phyloP scores from a whole-genome alignment of 2,113 vertebrate species.

The Vimba vimba region DNA sequence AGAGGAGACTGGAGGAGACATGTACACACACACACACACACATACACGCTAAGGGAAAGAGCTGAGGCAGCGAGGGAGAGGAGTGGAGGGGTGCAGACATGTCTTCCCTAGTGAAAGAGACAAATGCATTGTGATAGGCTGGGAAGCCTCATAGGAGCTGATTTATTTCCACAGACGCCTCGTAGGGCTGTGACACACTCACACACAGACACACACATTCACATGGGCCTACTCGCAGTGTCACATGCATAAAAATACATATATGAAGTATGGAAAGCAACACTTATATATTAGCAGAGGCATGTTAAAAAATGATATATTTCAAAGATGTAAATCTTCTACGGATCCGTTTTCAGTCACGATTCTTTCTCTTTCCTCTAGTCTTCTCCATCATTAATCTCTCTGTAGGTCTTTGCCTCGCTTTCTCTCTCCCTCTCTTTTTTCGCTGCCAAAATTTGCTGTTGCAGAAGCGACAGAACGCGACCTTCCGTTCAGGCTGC shows the following conservation, averaged over 20 bases:
- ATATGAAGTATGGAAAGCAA: slow-evolving; percentile 1
- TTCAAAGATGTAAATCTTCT: background rate
- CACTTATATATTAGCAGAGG: slow-evolving; percentile 6
- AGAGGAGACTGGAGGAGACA: slow-evolving; percentile 54
- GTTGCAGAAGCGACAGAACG: slow-evolving; percentile 82
- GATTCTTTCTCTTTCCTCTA: slow-evolving; percentile 19
- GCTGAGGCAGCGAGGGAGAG: slow-evolving; percentile 51
- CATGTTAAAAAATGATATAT: background rate
- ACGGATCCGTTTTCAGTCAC: slow-evolving; percentile 3
- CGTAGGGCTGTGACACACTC: slow-evolving; percentile 35
- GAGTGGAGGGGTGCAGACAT: slow-evolving; percentile 47
- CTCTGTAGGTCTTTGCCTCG: slow-evolving; percentile 62
- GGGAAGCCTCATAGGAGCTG: slow-evolving; percentile 60
- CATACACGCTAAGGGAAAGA: slow-evolving; percentile 51
- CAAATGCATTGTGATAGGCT: slow-evolving; percentile 61
- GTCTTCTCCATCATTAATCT: slow-evolving; percentile 31
- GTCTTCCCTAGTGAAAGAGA: slow-evolving; percentile 58
- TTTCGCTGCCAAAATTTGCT: slow-evolving; percentile 68
- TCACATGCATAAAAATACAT: slow-evolving; percentile 27
- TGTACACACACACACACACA: slow-evolving; percentile 47
- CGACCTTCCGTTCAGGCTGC: slow-evolving; percentile 91
- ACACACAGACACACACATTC: slow-evolving; percentile 39
- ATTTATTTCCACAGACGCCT: slow-evolving; percentile 59
- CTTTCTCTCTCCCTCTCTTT: slow-evolving; percentile 58
- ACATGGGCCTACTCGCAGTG: slow-evolving; percentile 32